Evolutionary conservation across 1,140 invertebrate species (phyloP), one percentile per base, ranked within the genome.

Genomic region (Aradophagus sp.): DNA sequence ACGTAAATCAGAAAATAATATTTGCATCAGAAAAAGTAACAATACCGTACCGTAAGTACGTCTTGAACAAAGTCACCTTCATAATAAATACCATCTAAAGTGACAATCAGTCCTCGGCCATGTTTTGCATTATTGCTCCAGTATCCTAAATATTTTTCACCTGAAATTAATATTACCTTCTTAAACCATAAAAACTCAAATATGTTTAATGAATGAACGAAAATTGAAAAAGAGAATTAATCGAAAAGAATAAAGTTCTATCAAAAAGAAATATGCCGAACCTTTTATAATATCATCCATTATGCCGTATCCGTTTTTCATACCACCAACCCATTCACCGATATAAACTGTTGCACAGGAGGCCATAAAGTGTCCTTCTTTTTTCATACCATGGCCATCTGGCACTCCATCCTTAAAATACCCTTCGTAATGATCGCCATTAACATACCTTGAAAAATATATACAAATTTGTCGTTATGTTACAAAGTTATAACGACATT

Each of bases 31-130:
- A 26, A 2, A 34, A 34, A 34, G 12, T 34, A 12, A 3, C 11
- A 13, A 13, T 12, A 34, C 7, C 6, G 87, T 80, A 93, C 92
- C 72, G 88, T 90, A 19, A 96, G 83, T 69, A 93, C 88, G 79
- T 93, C 91, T 74, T 92, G 90, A 45, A 88, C 88, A 78, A 96
- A 97, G 45, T 89, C 89, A 15, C 95, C 95, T 86, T 96, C 94
- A 74, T 95, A 96, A 84, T 97, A 96, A 84, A 95, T 92, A 0
- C 94, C 94, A 85, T 95, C 93, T 42, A 95, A 86, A 0, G 94
- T 95, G 1, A 96, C 93, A 38, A 95, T 93, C 17, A 95, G 85
- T 6, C 94, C 94, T 75, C 89, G 89, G 0, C 94, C 94, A 79
- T 93, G 90, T 59, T 92, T 91, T 77, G 90, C 89, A 79, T 94